These are phyloP conservation scores for Eudemis profundana DNA, from an alignment of 2,888 invertebrate genomes.

Conservation along the genomic window DNA sequence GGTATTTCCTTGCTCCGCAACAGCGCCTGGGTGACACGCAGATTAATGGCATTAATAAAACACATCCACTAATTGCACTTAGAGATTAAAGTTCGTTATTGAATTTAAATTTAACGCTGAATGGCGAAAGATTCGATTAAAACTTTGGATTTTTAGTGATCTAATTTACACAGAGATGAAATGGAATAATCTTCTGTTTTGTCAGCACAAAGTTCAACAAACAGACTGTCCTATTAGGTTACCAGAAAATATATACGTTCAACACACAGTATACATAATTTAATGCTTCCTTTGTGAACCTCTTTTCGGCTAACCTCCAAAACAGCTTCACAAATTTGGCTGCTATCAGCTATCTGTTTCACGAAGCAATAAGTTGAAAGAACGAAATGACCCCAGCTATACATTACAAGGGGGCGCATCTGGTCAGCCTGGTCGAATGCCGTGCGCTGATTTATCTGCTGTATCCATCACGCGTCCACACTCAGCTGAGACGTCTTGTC, in stretches of 20 bases:
- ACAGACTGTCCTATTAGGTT: no score
- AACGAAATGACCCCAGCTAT: constrained; percentile 64
- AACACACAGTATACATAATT: no score
- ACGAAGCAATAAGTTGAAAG: constrained; percentile 57
- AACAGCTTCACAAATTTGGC: constrained; percentile 22
- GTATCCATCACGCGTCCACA: constrained; percentile 75
- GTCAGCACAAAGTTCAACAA: no score
- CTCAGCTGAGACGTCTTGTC: constrained; percentile 75
- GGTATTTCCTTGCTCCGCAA: constrained; percentile 59
- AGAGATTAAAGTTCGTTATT: constrained; percentile 50
- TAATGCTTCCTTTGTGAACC: background rate
- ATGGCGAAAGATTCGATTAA: constrained; percentile 13
- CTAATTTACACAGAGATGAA: no score
- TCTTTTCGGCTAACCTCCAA: background rate
- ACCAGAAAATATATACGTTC: no score
- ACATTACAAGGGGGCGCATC: constrained; percentile 63
- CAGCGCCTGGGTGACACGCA: constrained; percentile 64
- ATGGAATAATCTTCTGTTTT: no score
- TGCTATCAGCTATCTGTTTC: constrained; percentile 42
- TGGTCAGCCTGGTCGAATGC: constrained; percentile 62
- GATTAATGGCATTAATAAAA: constrained; percentile 73
- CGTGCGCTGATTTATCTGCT: constrained; percentile 79
- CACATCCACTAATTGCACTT: constrained; percentile 63
- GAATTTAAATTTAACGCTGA: constrained; percentile 21
- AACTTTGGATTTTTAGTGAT: background rate